phyloP scores from a whole-genome alignment of 2,113 vertebrate species.

The Pseudorectes ferrugineus region DNA sequence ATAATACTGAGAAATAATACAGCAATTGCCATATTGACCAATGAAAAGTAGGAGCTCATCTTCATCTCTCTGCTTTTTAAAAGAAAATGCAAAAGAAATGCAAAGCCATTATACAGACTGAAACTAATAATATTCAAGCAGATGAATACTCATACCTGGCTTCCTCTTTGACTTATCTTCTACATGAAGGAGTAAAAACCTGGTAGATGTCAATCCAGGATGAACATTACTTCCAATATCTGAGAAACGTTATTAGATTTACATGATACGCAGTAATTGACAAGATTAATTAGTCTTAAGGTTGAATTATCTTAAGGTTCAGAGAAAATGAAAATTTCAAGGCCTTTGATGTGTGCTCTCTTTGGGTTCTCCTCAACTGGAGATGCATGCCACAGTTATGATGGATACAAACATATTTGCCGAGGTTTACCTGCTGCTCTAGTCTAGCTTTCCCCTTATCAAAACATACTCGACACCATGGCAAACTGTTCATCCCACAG shows the following conservation, averaged over 20 bases:
- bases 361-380: background rate
- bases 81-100: background rate
- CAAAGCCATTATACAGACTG: background rate
- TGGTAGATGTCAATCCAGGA: background rate
- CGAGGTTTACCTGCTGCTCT: background rate
- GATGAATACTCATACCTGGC: background rate
- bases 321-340: background rate
- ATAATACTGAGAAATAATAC: background rate
- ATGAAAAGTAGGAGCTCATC: background rate
- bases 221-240: background rate
- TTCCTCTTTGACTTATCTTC: background rate
- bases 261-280: background rate
- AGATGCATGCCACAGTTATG: background rate
- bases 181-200: background rate
- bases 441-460: background rate
- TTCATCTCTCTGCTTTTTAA: background rate
- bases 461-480: background rate
- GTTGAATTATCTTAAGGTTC: background rate
- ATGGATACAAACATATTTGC: background rate
- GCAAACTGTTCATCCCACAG: background rate
- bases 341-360: background rate
- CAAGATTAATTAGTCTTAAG: background rate
- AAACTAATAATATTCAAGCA: background rate
- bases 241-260: background rate
- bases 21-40: background rate